Evolutionary conservation across 2,797 vertebrate genomes (phyloP).

Genomic region (Sebastes cheni): DNA sequence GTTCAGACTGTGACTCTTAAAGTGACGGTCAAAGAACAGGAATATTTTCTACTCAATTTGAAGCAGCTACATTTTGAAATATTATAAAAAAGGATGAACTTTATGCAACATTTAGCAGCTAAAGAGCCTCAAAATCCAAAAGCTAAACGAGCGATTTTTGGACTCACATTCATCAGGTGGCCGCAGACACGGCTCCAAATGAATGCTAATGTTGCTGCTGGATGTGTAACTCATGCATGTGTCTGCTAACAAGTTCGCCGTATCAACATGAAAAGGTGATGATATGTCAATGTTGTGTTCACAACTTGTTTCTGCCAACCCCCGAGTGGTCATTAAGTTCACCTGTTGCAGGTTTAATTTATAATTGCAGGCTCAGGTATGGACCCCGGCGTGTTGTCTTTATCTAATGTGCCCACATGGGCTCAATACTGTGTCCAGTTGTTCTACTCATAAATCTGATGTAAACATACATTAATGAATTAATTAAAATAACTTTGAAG

Average conservation of each 20-base stretch:
- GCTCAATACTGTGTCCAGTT: no score
- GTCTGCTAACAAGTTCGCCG: not conserved
- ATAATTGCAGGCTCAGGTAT: not conserved
- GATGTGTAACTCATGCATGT: no score
- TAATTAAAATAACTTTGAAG: no score
- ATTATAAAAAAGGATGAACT: not conserved
- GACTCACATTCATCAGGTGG: not conserved
- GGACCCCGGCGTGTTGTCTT: not conserved
- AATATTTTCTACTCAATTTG: not conserved
- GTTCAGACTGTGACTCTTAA: not conserved
- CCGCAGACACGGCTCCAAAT: not conserved
- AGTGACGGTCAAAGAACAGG: not conserved
- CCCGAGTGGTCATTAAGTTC: not conserved
- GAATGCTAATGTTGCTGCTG: not conserved
- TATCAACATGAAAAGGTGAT: no score
- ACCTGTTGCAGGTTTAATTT: not conserved
- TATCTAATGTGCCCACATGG: not conserved
- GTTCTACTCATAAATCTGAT: no score
- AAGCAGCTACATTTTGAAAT: not conserved
- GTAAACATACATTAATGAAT: no score
- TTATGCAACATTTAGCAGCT: not conserved
- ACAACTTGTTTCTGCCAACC: not conserved
- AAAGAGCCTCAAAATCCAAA: not conserved
- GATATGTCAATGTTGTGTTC: not conserved
- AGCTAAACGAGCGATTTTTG: not conserved